A percentile compares a stretch with the other conserved stretches of the same genome.
phyloP scores from a whole-genome alignment of 2,888 invertebrate genomes.

The Dione juno region DNA sequence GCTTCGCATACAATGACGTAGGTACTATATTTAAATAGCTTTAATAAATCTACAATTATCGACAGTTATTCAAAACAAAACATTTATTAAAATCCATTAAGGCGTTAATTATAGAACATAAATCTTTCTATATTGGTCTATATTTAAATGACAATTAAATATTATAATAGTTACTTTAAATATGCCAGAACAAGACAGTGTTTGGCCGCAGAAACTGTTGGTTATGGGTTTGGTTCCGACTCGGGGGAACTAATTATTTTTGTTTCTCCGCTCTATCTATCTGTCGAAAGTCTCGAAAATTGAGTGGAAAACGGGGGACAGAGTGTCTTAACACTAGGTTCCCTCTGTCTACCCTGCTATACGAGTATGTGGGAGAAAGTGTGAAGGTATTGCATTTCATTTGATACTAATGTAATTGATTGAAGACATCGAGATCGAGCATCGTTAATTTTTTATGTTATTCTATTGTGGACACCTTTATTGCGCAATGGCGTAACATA shows the following conservation, averaged over 20 bases:
- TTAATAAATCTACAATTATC: not conserved
- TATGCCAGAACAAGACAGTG: not conserved
- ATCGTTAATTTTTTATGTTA: too few relatives aligned
- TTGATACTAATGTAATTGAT: too few relatives aligned
- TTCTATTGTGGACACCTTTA: too few relatives aligned
- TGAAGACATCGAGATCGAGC: too few relatives aligned
- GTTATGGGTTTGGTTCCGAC: not conserved
- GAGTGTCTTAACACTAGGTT: too few relatives aligned
- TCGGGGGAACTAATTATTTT: too few relatives aligned
- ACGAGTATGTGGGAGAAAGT: too few relatives aligned
- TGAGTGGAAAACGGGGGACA: not conserved
- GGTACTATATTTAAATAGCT: not conserved
- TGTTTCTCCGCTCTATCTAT: too few relatives aligned
- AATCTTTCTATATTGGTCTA: constrained; percentile 21
- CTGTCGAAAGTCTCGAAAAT: not conserved
- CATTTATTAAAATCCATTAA: constrained; percentile 23
- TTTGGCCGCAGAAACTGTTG: not conserved
- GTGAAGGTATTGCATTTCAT: too few relatives aligned
- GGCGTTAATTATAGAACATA: constrained; percentile 14
- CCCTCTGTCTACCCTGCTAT: not conserved
- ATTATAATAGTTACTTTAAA: not conserved
- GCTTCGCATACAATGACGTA: not conserved
- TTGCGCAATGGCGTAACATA: too few relatives aligned
- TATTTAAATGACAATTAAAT: constrained; percentile 22
- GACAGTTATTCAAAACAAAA: constrained; percentile 14